Evolutionary conservation across 2,113 vertebrate species (phyloP), one percentile per base, ranked within the genome.

Genomic region (Neolamprologus kungweensis): DNA sequence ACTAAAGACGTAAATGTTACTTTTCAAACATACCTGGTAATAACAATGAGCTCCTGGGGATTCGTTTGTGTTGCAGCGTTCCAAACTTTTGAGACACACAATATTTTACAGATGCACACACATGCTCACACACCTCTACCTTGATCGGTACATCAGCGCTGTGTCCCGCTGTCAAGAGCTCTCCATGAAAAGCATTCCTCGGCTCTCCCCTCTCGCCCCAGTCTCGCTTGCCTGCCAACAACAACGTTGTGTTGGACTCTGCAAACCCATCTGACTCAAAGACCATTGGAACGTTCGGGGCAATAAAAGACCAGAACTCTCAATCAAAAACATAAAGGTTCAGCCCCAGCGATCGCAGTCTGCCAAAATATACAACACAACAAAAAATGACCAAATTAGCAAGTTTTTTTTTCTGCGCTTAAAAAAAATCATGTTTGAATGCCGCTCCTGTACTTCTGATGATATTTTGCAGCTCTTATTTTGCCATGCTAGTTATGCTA

Each of bases 101-200:
- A 26, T 87, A 47, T 55, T 35, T 81, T 80, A 63, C 68, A 33
- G 42, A 79, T n/a, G 19, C 26, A 80, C 73, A 68, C 31, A 78
- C 37, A 79, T 28, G 58, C 84, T 89, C 16, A 5, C 81, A 91
- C 93, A 93, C 85, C 85, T 93, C 86, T 82, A 89, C 87, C 88
- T 88, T 83, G 50, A 4, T 12, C 87, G 87, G 89, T 92, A 88
- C 87, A 92, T 92, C 92, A 92, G 54, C 31, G 63, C 89, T 84
- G 81, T 58, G 82, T 93, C 92, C 93, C 19, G 86, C 91, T 94
- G 93, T 90, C 93, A 84, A 85, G 80, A 84, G 81, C 85, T 79
- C 90, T 88, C 89, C 88, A 89, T 94, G 91, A 93, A 93, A 93
- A 89, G 93, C 95, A 95, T 94, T 94, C 94, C 94, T 92, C 65